Evolutionary conservation across 1,140 invertebrate genomes (phyloP).

Genomic region (Pogonus chalceus): DNA sequence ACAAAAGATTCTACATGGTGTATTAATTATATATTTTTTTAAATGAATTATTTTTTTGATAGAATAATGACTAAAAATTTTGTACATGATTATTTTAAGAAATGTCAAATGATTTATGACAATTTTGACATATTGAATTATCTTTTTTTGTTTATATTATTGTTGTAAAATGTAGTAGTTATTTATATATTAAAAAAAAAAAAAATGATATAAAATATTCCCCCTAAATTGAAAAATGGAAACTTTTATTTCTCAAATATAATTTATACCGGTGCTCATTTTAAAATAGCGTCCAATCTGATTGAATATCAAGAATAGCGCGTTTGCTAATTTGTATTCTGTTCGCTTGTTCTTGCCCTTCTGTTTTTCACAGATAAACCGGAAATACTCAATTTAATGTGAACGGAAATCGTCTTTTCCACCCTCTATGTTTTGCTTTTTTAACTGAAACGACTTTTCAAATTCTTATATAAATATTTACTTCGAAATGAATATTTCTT

Average conservation of each 20-base stretch:
- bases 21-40: too few relatives aligned
- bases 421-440: neutral
- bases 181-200: neutral
- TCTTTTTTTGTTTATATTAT: neutral
- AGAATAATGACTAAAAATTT: too few relatives aligned
- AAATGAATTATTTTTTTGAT: too few relatives aligned
- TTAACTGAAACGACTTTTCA: too few relatives aligned
- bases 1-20: too few relatives aligned
- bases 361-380: conserved; percentile 1
- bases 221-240: conserved; percentile 1
- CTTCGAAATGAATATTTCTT: too few relatives aligned
- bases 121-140: neutral
- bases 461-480: too few relatives aligned
- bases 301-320: conserved; percentile 2
- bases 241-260: conserved; percentile 5
- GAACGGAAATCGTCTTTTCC: neutral
- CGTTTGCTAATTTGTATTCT: conserved; percentile 1
- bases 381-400: conserved; percentile 3
- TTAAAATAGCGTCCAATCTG: neutral
- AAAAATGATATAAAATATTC: too few relatives aligned
- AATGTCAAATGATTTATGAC: neutral
- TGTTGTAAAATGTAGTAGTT: neutral
- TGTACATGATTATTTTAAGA: too few relatives aligned
- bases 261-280: neutral
- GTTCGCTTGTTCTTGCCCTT: neutral